Base-by-base conservation (phyloP, 2,797 vertebrate species). In the Phylloscopus collybita region DNA sequence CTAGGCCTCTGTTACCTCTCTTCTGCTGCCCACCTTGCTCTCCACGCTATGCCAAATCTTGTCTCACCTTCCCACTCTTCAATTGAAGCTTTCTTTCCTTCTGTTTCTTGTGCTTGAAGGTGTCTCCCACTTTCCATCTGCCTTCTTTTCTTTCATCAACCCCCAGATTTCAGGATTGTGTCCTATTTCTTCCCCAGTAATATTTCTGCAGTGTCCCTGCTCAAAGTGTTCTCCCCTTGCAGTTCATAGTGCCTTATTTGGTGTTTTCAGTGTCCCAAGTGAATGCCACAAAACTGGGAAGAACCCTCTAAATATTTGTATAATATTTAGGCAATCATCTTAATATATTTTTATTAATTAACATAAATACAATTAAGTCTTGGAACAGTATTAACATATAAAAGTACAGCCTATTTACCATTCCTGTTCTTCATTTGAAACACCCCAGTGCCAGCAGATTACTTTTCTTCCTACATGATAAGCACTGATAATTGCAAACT, bases 61-160 rank as follows among this genome's bases (percentile, higher is more conserved):
- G 16, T 90, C 73, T 83, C 16, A 1, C 42, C 86, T 91, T 92
- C 90, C 85, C 82, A 93, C 92, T 90, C 76, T 59, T 71, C 29
- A 81, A 64, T 91, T 93, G 42, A 47, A 82, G 30, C 51, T 80
- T 92, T 70, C 60, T 60, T 87, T 80, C 50, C 25, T 88, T 86
- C 78, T 89, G 40, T 40, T 83, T 71, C 66, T 94, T 66, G 29
- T 67, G 50, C 61, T 76, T 92, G 49, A 93, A 86, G 54, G 83
- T 88, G 15, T 96, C 90, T 93, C 95, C 91, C 82, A 94, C 95
- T 81, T 96, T 57, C 95, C 91, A 94, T 96, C 90, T 96, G 94
- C 57, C 38, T 64, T 60, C 6, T 87, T 86, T 88, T 73, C 36
- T 86, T 92, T 85, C 34, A 78, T 61, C 29, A 85, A 73, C 81